Evolutionary conservation across 2,113 vertebrate species (phyloP), one percentile per base, ranked within the genome.

Genomic region (Podiceps cristatus): DNA sequence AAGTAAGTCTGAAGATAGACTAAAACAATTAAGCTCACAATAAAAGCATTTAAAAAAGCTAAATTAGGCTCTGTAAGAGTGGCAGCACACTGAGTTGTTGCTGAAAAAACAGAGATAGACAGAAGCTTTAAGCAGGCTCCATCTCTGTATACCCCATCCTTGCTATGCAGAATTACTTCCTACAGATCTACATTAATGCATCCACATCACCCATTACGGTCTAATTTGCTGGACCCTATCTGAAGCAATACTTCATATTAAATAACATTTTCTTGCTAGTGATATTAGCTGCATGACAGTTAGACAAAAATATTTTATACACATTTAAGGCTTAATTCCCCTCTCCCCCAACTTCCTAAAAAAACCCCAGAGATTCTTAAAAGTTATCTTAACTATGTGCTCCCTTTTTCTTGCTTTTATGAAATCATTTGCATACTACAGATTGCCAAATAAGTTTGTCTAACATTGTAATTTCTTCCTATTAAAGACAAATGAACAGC

Each of bases 171-270:
- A 60, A 58, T 7, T 27, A 58, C 8, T 45, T 58, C 16, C 66
- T 69, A 27, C 10, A 55, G 31, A 69, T 49, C 5, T 47, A 22
- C 20, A 18, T 40, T 53, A 49, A 19, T 50, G 73, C 9, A 49
- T 13, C 14, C n/a, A 45, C 1, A 0, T 45, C 53, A 56, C 13
- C 14, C 18, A 14, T 78, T 11, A 50, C 0, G 0, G 10, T 28
- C 15, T 42, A 24, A 53, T 49, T 77, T 82, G 17, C 13, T 50
- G 37, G 29, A 10, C 18, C 44, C 45, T 18, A 50, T 23, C 35
- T 64, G 33, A 58, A 77, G 28, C 19, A 9, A 31, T 24, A 56
- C 37, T 52, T 49, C 20, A 12, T 31, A 37, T 86, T 71, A 75
- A 89, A 35, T 33, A 14, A 20, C 18, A 22, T 60, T 80, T 74